Conservation (phyloP, 2,888 invertebrate species). For the Hypomecis punctinalis region DNA sequence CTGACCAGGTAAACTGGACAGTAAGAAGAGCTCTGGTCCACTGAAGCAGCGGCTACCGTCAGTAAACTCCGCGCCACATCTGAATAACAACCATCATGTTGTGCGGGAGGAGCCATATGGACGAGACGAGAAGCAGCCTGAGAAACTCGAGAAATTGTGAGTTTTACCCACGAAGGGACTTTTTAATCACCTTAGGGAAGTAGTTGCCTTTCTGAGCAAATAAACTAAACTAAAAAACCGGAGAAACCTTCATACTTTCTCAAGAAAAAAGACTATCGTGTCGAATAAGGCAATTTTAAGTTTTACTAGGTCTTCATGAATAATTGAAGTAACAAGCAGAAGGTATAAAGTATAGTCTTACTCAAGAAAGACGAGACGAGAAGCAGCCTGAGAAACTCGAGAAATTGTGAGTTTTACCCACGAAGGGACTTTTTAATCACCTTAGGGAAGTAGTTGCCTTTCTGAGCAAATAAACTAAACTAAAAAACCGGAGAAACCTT, state of each 20-base stretch:
- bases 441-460: neutral
- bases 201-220: neutral
- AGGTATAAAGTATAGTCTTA: no score
- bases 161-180: conserved; percentile 23
- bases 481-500: no score
- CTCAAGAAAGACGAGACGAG: conserved; percentile 46
- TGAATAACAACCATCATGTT: conserved; percentile 64
- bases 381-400: conserved; percentile 43
- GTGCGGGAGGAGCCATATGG: conserved; percentile 47
- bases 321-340: no score
- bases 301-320: no score
- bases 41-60: conserved; percentile 64
- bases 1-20: conserved; percentile 55
- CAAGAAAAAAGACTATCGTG: no score
- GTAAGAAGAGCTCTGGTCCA: conserved; percentile 47
- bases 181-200: neutral
- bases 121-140: conserved; percentile 42
- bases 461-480: neutral
- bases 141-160: conserved; percentile 50
- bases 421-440: neutral
- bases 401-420: conserved; percentile 46
- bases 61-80: conserved; percentile 75
- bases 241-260: no score
- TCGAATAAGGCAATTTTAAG: no score
- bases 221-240: no score